These are phyloP conservation scores for Pygmarrhopalites habei DNA, from an alignment of 1,140 invertebrate species.

Conservation along the genomic window DNA sequence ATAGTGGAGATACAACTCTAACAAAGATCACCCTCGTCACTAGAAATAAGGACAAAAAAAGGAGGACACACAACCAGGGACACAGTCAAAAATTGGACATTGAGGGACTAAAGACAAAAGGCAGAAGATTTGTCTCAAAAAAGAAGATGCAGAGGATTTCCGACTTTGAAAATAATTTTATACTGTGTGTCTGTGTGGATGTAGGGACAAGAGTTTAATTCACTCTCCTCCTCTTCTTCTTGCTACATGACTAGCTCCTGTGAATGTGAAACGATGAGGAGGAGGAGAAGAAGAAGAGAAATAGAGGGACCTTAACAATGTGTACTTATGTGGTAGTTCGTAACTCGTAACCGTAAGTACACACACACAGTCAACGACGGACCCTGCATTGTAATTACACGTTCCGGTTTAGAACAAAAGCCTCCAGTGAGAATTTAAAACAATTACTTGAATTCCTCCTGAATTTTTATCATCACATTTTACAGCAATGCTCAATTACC, in stretches of 20 bases:
- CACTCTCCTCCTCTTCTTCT: too few species aligned
- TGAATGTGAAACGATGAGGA: background rate
- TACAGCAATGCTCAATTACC: constrained; percentile 5
- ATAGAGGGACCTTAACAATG: background rate
- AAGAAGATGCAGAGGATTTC: too few species aligned
- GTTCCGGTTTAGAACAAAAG: constrained; percentile 21
- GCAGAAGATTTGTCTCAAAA: too few species aligned
- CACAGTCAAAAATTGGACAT: too few species aligned
- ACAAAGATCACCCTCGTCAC: too few species aligned
- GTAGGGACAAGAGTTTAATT: constrained; percentile 3
- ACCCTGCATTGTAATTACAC: constrained; percentile 25
- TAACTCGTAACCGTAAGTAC: constrained; percentile 8
- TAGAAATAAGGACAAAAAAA: too few species aligned
- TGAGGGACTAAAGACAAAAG: too few species aligned
- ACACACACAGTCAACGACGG: constrained; percentile 8
- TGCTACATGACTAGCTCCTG: too few species aligned
- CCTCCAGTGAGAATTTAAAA: constrained; percentile 30
- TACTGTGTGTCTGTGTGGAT: too few species aligned
- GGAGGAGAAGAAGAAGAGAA: constrained; percentile 5
- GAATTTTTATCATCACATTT: constrained; percentile 32
- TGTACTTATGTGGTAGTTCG: background rate
- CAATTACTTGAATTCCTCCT: constrained; percentile 21
- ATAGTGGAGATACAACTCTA: too few species aligned
- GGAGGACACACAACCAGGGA: too few species aligned
- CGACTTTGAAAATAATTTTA: too few species aligned